Percentiles rank a stretch among this genome's conserved stretches.
These are phyloP conservation scores for Caenorhabditis latens DNA, from an alignment of 1,140 invertebrate species.

Conservation along the genomic window DNA sequence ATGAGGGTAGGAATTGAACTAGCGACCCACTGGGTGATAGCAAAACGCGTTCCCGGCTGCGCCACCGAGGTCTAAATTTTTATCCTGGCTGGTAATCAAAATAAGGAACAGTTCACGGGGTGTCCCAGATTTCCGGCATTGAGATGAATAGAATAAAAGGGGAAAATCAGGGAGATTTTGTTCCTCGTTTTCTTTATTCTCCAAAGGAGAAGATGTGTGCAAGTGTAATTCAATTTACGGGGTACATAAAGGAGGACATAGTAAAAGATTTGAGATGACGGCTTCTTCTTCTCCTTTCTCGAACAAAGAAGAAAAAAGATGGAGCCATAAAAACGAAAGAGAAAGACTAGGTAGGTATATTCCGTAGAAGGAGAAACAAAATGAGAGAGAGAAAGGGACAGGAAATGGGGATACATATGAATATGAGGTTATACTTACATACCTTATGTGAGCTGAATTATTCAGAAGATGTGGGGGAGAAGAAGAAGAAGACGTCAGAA, in stretches of 20 bases:
- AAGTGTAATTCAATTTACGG: slow-evolving; percentile 49
- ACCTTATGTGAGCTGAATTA: slow-evolving; percentile 29
- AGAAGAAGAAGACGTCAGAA: slow-evolving; percentile 18
- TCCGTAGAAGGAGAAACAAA: neutral
- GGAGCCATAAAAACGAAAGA: slow-evolving; percentile 6
- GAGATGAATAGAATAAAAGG: no score
- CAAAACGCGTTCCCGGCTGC: no score
- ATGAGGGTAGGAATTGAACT: no score
- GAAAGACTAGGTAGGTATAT: slow-evolving; percentile 14
- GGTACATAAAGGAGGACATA: neutral
- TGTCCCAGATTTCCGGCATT: no score
- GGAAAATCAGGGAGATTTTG: neutral
- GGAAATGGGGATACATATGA: neutral
- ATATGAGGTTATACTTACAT: neutral
- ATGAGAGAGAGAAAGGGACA: neutral
- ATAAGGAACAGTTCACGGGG: no score
- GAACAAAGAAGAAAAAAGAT: slow-evolving; percentile 7
- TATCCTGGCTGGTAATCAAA: no score
- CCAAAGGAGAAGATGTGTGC: neutral
- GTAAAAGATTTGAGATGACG: neutral
- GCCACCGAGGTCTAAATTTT: no score
- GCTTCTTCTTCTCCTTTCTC: neutral
- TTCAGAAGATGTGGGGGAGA: slow-evolving; percentile 20
- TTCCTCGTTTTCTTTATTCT: neutral
- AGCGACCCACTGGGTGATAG: no score